A percentile compares a stretch with the other conserved stretches of the same genome.
These are phyloP conservation scores for Enteromius afrohamiltoni DNA, from an alignment of 2,797 vertebrate genomes.

Conservation along the genomic window DNA sequence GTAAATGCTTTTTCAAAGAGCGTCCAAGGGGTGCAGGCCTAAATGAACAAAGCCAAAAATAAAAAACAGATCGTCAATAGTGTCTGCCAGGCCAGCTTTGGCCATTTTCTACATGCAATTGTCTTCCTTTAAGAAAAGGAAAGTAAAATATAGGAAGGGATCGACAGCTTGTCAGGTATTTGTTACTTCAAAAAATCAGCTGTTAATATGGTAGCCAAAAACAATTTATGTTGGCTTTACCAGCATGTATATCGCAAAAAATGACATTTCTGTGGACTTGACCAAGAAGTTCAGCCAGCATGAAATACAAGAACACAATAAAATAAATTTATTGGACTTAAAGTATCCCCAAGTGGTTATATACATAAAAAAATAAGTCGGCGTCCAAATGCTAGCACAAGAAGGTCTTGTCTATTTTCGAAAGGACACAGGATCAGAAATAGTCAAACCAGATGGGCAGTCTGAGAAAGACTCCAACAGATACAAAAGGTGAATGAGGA, in stretches of 20 bases:
- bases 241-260: background rate
- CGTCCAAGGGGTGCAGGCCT: background rate
- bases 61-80: background rate
- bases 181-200: conserved; percentile 3
- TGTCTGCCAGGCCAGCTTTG: background rate
- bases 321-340: conserved; percentile 9
- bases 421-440: background rate
- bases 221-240: background rate
- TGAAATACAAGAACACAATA: conserved; percentile 9
- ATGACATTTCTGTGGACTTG: background rate
- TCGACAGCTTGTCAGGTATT: background rate
- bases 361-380: background rate
- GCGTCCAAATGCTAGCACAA: conserved; percentile 6
- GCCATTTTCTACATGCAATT: background rate
- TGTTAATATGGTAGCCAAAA: background rate
- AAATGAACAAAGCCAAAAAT: conserved; percentile 7
- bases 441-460: conserved; percentile 13
- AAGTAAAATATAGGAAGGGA: background rate
- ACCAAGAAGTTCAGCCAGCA: conserved; percentile 6
- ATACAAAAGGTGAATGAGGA: background rate
- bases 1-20: conserved; percentile 17
- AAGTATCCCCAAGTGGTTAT: conserved; percentile 14
- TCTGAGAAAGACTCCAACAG: conserved; percentile 5
- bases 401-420: background rate
- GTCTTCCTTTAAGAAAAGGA: background rate